Evolutionary conservation across 2,888 invertebrate genomes (phyloP), one percentile per base, ranked within the genome.

Genomic region (Lepidonotus clava): DNA sequence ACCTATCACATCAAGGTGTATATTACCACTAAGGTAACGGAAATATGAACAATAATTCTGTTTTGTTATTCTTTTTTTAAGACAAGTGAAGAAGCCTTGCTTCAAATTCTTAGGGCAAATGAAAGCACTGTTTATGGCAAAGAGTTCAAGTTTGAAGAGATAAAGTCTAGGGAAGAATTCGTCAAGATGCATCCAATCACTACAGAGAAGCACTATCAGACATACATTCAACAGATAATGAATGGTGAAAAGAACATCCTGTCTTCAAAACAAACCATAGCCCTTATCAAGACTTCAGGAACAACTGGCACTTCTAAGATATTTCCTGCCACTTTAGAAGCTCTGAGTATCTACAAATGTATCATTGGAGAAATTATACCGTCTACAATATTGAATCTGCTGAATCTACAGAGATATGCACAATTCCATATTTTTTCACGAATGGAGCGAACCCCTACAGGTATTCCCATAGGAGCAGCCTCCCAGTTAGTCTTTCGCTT

Each of bases 241-340:
- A 66, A 40, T 18, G 85, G 85, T 1, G 85, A 85, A 38, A 18
- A 40, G n/a, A 85, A 85, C 28, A 24, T 85, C 14, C 11, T 85
- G 2, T 24, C n/a, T 24, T 0, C 0, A 18, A 67, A 38, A 18
- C 21, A 67, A 38, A 36, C 56, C 2, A 8, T 28, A 2, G 24
- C 14, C 32, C n/a, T 67, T 14, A 24, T 61, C 0, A 36, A 38
- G 0, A 85, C 85, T 1, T 85, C 85, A 18, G 85, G 85, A 6
- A 85, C 85, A 8, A 85, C 85, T 11, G 67, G 85, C 32, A 32
- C 11, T 8, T 51, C 83, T 34, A 83, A 83, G 28, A 38, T 56
- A 8, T 83, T 56, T 34, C 56, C 83, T 21, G 32, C 36, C 34
- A 21, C 11, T 32, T 28, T n/a, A 18, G 6, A 46, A 28, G 32